Evolutionary conservation across 2,797 vertebrate species (phyloP).

Genomic region (Mormyrus proboscirostris): DNA sequence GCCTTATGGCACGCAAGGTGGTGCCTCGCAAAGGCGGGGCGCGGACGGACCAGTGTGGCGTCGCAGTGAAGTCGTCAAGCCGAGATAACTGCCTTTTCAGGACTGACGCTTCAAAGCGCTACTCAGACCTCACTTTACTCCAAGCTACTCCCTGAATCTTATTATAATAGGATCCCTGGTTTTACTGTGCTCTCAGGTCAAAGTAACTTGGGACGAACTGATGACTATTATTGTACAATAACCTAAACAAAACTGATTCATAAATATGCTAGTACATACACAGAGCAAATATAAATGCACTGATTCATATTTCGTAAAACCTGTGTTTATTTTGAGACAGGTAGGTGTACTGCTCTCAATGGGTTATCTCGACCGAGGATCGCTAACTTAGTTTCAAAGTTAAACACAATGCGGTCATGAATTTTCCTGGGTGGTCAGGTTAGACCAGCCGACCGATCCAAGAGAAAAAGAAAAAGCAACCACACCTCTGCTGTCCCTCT

Average conservation of each 20-base stretch:
- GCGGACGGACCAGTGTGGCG: conserved; percentile 1
- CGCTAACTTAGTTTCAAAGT: neutral
- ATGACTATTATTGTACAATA: neutral
- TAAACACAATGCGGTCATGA: neutral
- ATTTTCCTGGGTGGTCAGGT: conserved; percentile 7
- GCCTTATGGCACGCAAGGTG: neutral
- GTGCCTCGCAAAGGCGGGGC: conserved; percentile 24
- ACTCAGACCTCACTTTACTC: neutral
- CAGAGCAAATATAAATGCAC: neutral
- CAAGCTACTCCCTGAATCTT: neutral
- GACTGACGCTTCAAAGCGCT: neutral
- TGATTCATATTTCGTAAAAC: neutral
- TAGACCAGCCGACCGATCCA: neutral
- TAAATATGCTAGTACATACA: neutral
- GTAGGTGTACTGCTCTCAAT: neutral
- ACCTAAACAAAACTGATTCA: neutral
- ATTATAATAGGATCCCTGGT: neutral
- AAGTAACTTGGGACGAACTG: neutral
- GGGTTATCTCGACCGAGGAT: neutral
- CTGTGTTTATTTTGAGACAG: neutral
- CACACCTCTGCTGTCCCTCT: neutral
- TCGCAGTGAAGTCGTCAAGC: neutral
- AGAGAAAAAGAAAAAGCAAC: neutral
- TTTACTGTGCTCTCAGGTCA: neutral
- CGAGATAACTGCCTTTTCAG: neutral